These are phyloP conservation scores for Phallusia fumigata DNA, from an alignment of 23 tunicate species.

Conservation along the genomic window DNA sequence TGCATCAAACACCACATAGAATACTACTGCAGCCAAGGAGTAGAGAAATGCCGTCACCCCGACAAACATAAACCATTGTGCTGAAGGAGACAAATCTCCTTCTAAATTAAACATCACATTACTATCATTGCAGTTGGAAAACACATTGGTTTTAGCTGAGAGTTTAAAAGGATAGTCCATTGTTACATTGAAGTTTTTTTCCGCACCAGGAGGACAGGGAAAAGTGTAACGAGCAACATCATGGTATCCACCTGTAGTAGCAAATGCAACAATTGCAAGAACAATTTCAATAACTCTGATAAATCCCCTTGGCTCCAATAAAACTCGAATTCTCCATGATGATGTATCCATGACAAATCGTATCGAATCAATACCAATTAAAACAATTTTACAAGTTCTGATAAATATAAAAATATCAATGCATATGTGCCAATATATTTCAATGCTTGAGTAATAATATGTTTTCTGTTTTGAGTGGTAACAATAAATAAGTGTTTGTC, in stretches of 20 bases:
- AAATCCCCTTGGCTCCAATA: constrained; percentile 97
- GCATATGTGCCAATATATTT: no score
- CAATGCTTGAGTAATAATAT: no score
- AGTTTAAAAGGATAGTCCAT: constrained; percentile 59
- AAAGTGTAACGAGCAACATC: constrained; percentile 10
- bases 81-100: constrained; percentile 91
- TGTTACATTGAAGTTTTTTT: not conserved
- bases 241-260: constrained; percentile 82
- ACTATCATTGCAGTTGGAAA: constrained; percentile 24
- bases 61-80: constrained; percentile 97
- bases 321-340: constrained; percentile 71
- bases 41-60: constrained; percentile 85
- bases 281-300: constrained; percentile 83
- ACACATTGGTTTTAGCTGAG: not conserved
- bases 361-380: no score
- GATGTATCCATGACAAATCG: constrained; percentile 60
- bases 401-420: no score
- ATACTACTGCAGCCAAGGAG: constrained; percentile 62
- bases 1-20: constrained; percentile 91
- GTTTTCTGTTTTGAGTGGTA: no score
- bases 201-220: constrained; percentile 12
- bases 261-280: constrained; percentile 98
- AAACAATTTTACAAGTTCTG: no score
- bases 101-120: constrained; percentile 12
- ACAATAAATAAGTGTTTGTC: no score